Conservation (phyloP, 2,888 invertebrate species). For the Heteromyza rotundicornis region DNA sequence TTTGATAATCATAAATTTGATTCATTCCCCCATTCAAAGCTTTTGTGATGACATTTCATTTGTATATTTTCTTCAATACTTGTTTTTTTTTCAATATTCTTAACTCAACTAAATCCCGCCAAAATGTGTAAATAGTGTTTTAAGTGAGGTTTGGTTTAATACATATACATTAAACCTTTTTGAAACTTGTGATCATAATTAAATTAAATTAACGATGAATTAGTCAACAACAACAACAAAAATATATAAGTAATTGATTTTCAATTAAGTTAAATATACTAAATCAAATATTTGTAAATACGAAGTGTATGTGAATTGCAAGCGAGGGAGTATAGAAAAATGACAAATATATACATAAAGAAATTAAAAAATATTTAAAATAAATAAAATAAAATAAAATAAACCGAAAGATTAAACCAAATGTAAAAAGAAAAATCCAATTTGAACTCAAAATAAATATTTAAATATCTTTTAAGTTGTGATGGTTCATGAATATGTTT, state of each 20-base stretch:
- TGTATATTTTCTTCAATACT: no score
- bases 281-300: no score
- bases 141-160: not conserved
- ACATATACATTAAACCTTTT: not conserved
- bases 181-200: conserved; percentile 1
- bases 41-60: no score
- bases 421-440: conserved; percentile 1
- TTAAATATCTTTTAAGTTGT: not conserved
- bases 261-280: no score
- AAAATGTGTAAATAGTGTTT: not conserved
- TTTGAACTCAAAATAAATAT: conserved; percentile 1
- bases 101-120: not conserved
- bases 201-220: not conserved
- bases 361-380: not conserved
- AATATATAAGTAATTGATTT: not conserved
- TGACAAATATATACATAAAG: not conserved
- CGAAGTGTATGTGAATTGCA: no score
- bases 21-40: no score
- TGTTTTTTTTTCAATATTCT: no score
- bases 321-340: no score
- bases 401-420: not conserved
- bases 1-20: no score
- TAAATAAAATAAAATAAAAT: not conserved
- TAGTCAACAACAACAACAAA: not conserved
- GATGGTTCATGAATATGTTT: no score